phyloP scores from a whole-genome alignment of 2,888 invertebrate genomes.

The Camptogramma bilineatum region DNA sequence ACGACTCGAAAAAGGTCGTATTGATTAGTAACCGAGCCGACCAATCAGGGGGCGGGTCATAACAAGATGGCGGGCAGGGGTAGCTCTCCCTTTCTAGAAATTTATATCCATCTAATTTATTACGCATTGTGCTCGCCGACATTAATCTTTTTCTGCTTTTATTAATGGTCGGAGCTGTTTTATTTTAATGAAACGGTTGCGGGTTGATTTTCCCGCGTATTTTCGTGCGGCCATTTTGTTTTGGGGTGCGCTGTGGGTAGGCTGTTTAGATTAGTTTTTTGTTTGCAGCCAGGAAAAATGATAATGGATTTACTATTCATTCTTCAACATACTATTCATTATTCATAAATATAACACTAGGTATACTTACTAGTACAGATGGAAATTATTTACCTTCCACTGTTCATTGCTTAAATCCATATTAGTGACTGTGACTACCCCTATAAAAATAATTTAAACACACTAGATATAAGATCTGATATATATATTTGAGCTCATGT shows the following conservation, averaged over 20 bases:
- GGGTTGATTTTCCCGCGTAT: slow-evolving; percentile 61
- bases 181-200: slow-evolving; percentile 80
- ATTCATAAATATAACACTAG: no score
- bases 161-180: slow-evolving; percentile 79
- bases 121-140: slow-evolving; percentile 79
- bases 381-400: no score
- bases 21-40: slow-evolving; percentile 72
- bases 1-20: slow-evolving; percentile 50
- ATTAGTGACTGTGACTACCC: no score
- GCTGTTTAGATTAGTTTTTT: slow-evolving; percentile 38
- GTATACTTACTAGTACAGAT: no score
- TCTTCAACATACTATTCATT: no score
- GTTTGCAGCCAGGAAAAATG: slow-evolving; percentile 14
- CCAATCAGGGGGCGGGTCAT: slow-evolving; percentile 67
- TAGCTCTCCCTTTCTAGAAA: slow-evolving; percentile 68
- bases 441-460: no score
- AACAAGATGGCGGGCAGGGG: slow-evolving; percentile 76
- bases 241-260: slow-evolving; percentile 31
- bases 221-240: slow-evolving; percentile 70
- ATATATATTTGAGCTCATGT: no score
- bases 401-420: no score
- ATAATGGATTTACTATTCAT: background rate
- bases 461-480: no score
- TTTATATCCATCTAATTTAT: slow-evolving; percentile 80
- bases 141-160: slow-evolving; percentile 83